Evolutionary conservation across 2,113 vertebrate species (phyloP), one percentile per base, ranked within the genome.

Genomic region (Abramis brama): DNA sequence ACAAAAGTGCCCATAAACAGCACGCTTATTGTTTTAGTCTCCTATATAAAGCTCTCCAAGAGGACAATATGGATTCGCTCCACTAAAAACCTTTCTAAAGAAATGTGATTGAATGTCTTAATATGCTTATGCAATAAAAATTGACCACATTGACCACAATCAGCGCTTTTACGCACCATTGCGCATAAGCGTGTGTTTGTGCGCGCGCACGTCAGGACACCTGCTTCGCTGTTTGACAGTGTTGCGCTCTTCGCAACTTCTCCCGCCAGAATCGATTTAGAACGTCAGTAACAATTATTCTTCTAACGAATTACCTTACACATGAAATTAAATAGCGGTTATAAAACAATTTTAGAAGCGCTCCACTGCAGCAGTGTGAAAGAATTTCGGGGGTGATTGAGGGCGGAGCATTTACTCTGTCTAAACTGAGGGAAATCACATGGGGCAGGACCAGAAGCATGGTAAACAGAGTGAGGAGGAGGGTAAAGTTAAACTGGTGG

Each of bases 381-480:
- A 62, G 1, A 79, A 62, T 43, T 7, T 79, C 21, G 19, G 36
- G 30, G 77, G 33, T 79, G 77, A 43, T 23, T 7, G 33, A 27
- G 62, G 85, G 84, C 27, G 84, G 60, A 21, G 86, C 55, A 52
- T 79, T 27, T 50, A 17, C 59, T 30, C 79, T 1, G 21, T 25
- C 43, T 50, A 59, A 45, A 76, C 30, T 45, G 59, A 45, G 27
- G 43, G 36, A 60, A 66, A 81, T 36, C 64, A 60, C 50, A 70
- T 52, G 50, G 78, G 71, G 55, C 64, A 52, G 60, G 19, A 43
- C 57, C 30, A 83, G 39, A 75, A 73, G 50, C 74, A 78, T 64
- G 60, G 84, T 62, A 75, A 84, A 68, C 85, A 88, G 30, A 45
- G 39, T 17, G 25, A 30, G 47, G 77, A 43, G 30, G 57, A 79